Evolutionary conservation across 2,888 invertebrate species (phyloP).

Genomic region (Pristionchus entomophagus): DNA sequence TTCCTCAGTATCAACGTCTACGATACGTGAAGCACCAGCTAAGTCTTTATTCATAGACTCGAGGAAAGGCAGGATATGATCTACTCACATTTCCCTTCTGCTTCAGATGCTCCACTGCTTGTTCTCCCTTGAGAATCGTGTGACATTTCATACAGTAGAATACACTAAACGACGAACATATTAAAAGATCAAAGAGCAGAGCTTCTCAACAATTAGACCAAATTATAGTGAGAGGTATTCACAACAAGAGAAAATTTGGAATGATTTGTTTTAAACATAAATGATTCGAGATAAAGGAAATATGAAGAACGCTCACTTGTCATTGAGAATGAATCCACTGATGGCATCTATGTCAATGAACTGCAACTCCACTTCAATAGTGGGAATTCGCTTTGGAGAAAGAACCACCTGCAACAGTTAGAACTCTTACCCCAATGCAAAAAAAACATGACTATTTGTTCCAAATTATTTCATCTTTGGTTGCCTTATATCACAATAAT

Average conservation of each 20-base stretch:
- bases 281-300: too few relatives aligned
- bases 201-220: too few relatives aligned
- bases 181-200: background rate
- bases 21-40: too few relatives aligned
- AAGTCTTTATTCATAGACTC: too few relatives aligned
- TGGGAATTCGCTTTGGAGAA: background rate
- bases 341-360: background rate
- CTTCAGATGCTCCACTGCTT: constrained; percentile 32
- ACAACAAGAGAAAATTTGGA: too few relatives aligned
- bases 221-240: too few relatives aligned
- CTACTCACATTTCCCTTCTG: background rate
- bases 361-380: background rate
- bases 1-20: background rate
- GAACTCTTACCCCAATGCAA: background rate
- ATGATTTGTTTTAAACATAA: too few relatives aligned
- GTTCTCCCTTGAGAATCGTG: background rate
- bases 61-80: too few relatives aligned
- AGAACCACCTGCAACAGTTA: background rate
- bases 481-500: background rate
- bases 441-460: too few relatives aligned
- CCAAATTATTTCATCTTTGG: too few relatives aligned
- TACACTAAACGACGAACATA: background rate
- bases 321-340: constrained; percentile 23
- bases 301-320: background rate
- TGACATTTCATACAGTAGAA: constrained; percentile 22